phyloP scores from a whole-genome alignment of 2,113 vertebrate genomes.

The Laticauda laticaudata region DNA sequence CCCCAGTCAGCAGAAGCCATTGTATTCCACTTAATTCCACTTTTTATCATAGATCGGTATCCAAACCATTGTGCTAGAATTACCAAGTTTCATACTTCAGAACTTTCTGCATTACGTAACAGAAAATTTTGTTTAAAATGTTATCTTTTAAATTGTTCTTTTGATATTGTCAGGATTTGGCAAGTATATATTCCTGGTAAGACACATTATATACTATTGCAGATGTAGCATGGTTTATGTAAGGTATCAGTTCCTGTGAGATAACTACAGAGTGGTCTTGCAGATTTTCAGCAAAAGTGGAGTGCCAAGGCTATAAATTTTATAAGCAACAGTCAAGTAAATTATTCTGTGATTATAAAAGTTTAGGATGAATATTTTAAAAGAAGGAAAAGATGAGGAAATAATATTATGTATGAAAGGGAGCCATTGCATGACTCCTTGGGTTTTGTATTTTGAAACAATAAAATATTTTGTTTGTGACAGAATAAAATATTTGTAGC shows the following conservation, averaged over 20 bases:
- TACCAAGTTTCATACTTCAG: not conserved
- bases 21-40: not conserved
- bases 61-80: not conserved
- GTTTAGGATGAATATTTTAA: not conserved
- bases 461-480: not conserved
- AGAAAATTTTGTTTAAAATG: not conserved
- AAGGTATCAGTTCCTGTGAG: not conserved
- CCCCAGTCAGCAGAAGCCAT: not conserved
- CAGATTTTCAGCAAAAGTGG: not conserved
- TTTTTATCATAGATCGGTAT: not conserved
- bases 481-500: not conserved
- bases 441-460: not conserved
- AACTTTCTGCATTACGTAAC: not conserved
- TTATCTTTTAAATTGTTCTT: not conserved
- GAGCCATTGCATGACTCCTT: not conserved
- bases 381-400: not conserved
- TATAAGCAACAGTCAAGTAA: not conserved
- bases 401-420: not conserved
- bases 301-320: not conserved
- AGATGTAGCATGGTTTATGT: not conserved
- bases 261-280: not conserved
- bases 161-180: not conserved
- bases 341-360: not conserved
- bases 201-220: not conserved
- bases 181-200: not conserved